These are phyloP conservation scores for Halocynthia roretzi DNA, from an alignment of 23 tunicate genomes.

Conservation along the genomic window DNA sequence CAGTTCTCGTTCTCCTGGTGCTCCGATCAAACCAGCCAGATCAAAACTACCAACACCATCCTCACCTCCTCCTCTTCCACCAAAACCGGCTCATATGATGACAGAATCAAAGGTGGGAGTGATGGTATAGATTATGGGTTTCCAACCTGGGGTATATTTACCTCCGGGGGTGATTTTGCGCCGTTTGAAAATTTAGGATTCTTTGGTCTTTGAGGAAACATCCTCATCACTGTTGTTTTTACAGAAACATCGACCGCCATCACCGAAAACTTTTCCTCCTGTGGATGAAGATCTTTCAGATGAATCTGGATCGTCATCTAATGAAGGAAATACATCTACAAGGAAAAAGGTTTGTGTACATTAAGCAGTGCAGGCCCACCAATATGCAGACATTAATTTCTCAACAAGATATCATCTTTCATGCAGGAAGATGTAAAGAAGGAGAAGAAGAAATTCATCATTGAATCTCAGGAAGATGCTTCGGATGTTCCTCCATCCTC, in stretches of 20 bases:
- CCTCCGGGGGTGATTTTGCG: conserved; percentile 2
- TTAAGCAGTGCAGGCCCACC: too few species aligned
- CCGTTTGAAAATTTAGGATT: too few species aligned
- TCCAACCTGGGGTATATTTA: background rate
- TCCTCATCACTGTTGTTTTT: background rate
- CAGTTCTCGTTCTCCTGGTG: conserved; percentile 3
- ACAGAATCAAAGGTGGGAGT: conserved; percentile 10
- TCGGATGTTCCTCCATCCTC: too few species aligned
- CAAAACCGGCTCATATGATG: conserved; percentile 53
- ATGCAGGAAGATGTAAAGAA: too few species aligned
- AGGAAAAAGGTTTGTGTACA: background rate
- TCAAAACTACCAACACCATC: conserved; percentile 12
- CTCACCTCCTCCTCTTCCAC: conserved; percentile 59
- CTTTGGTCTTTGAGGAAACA: background rate
- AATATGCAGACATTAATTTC: too few species aligned
- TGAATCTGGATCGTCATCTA: background rate
- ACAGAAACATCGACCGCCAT: conserved; percentile 38
- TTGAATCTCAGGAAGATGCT: too few species aligned
- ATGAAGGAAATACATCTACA: background rate
- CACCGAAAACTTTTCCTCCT: conserved; percentile 40
- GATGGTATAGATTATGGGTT: background rate
- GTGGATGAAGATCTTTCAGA: conserved; percentile 17
- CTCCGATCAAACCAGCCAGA: conserved; percentile 53
- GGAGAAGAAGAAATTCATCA: too few species aligned
- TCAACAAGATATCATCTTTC: too few species aligned